Conservation (phyloP, 2,888 invertebrate genomes). For the Troides helena region DNA sequence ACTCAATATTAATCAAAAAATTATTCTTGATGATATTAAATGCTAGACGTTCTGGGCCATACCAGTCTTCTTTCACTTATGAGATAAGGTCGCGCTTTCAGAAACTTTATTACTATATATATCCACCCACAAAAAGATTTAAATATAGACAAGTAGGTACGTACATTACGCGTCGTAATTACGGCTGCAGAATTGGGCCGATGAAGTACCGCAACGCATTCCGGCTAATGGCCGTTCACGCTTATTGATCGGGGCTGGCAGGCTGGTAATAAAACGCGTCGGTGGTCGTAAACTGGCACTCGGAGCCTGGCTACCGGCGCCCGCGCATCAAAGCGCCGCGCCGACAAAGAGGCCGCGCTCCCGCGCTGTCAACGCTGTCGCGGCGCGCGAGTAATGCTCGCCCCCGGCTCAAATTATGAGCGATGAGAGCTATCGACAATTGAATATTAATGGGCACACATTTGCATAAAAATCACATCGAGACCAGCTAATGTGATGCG, state of each 20-base stretch:
- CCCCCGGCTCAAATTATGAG: constrained; percentile 65
- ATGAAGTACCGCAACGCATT: constrained; percentile 39
- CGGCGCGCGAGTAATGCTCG: constrained; percentile 61
- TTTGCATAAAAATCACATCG: constrained; percentile 62
- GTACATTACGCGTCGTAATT: constrained; percentile 35
- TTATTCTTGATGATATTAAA: too few relatives aligned
- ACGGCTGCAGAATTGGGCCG: constrained; percentile 46
- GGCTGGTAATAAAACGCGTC: constrained; percentile 66
- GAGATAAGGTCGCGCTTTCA: too few relatives aligned
- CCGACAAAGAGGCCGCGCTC: constrained; percentile 70
- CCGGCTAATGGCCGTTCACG: constrained; percentile 51
- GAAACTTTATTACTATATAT: too few relatives aligned
- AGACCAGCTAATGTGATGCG: constrained; percentile 29
- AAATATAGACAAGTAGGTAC: constrained; percentile 18
- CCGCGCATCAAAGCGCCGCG: constrained; percentile 68
- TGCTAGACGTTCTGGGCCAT: too few relatives aligned
- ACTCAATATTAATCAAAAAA: too few relatives aligned
- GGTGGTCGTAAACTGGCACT: constrained; percentile 75
- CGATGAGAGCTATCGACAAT: constrained; percentile 67
- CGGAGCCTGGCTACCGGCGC: constrained; percentile 66
- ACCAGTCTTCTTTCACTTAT: too few relatives aligned
- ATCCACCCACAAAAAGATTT: background rate
- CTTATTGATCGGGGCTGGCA: constrained; percentile 66
- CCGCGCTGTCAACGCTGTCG: constrained; percentile 75
- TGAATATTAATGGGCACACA: constrained; percentile 61